Evolutionary conservation across 2,888 invertebrate genomes (phyloP), one percentile per base, ranked within the genome.

Genomic region (Cheilosia urbana): DNA sequence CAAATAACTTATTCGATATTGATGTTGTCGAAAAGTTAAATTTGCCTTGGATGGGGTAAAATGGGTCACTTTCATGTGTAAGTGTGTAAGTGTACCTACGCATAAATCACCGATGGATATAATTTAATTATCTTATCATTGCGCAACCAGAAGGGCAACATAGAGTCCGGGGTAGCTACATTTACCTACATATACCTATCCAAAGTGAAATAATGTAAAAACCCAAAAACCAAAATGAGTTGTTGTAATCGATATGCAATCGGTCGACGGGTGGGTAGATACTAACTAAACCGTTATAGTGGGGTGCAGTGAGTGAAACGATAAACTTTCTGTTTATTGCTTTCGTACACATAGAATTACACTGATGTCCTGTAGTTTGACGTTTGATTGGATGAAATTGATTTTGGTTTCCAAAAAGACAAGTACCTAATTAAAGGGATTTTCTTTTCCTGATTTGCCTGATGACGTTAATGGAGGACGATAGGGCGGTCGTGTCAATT

Each of bases 71-170:
- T 72, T 27, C 42, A 27, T 27, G 5, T 5, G 15, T 30, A 58
- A 24, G n/a, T n/a, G n/a, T n/a, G n/a, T n/a, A n/a, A n/a, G n/a
- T n/a, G n/a, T 21, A 2, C 2, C 1, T 21, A 21, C 37, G 37
- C 40, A 69, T 63, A 49, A 78, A 65, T 73, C 63, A 47, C 47
- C n/a, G 37, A 27, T 62, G 51, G 19, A 24, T 72, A 49, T 75
- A 72, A 60, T 72, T 60, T 21, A 60, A 72, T 72, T 60, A 72
- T 24, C 17, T 72, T 49, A 34, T 40, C 37, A 60, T 60, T 13
- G 40, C 21, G 37, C 37, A 58, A 37, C 37, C 24, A 19, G 37
- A 58, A 37, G 21, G 37, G 3, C 15, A 19, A 17, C 2, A 24
- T 1, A n/a, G 24, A 27, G n/a, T 24, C 4, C 4, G 9, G 24